Base-by-base conservation (phyloP, 2,888 invertebrate species). In the Lumbricus terrestris region DNA sequence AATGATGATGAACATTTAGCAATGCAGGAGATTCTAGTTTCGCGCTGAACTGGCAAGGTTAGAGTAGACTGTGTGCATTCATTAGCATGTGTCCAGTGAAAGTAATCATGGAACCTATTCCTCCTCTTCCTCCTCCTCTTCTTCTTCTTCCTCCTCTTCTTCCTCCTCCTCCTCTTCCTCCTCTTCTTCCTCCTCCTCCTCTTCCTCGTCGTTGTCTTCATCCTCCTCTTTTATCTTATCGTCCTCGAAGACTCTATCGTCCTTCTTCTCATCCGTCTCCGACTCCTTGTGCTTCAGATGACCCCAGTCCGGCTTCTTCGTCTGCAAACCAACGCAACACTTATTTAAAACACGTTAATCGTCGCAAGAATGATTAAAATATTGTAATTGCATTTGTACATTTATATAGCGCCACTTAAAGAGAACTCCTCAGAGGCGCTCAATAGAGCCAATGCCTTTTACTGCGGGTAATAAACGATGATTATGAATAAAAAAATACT, bases 281-380 rank as follows among this genome's bases (percentile, higher is more conserved):
- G 90, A 69, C 37, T 92, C 88, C 85, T 92, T 91, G 90, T 92
- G 90, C 35, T 54, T 89, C 82, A 91, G 91, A 88, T 92, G 91
- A 38, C 91, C 91, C 92, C 92, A 92, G 69, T 91, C 92, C 5
- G 92, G 92, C 37, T 90, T 90, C 88, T 91, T 91, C 33, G 88
- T 37, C 90, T 90, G 88, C 20, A 88, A 82, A 16, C 18, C 18
- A 34, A 85, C 34, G 85, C 34, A 85, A 5, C 1, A 47, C 47
- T 20, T 47, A 15, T 20, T 42, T 40, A 40, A 40, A 11, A 11
- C 6, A 40, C 40, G 15, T 11, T 40, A 11, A 40, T 42, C 42
- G n/a, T n/a, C n/a, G n/a, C 16, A 42, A 42, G 2, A 42, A 42
- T 13, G 42, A 16, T 18, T 42, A n/a, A n/a, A n/a, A n/a, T n/a